These are phyloP conservation scores for Cephalopholis sonnerati DNA, from an alignment of 2,113 vertebrate species.

Conservation along the genomic window DNA sequence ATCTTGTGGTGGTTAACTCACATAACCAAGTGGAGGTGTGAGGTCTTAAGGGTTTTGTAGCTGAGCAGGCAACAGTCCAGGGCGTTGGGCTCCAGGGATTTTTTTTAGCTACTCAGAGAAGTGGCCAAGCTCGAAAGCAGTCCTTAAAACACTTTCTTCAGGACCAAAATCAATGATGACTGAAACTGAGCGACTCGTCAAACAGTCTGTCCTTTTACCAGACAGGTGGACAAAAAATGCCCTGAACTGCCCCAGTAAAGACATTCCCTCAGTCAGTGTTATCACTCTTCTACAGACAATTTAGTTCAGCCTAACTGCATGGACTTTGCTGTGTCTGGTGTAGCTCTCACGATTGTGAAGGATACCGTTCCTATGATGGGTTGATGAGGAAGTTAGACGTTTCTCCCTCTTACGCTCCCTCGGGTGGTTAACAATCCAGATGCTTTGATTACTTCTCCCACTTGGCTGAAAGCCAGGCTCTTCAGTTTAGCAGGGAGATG, in stretches of 20 bases:
- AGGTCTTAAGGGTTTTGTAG: neutral
- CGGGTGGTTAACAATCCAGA: neutral
- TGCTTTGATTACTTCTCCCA: constrained; percentile 3
- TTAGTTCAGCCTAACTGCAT: neutral
- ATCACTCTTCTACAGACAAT: neutral
- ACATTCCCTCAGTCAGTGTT: neutral
- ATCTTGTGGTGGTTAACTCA: neutral
- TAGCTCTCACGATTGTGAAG: neutral
- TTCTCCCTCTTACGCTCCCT: neutral
- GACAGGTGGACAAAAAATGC: neutral
- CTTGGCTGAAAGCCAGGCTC: constrained; percentile 11
- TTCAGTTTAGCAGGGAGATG: neutral
- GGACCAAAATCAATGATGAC: neutral
- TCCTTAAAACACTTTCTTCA: neutral
- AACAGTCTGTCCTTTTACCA: neutral
- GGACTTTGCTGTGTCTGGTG: neutral
- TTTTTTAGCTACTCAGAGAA: neutral
- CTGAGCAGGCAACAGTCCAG: neutral
- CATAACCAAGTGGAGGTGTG: neutral
- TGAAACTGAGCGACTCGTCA: neutral
- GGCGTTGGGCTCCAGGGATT: neutral
- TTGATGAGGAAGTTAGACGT: constrained; percentile 9
- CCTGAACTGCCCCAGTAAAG: neutral
- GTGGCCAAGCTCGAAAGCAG: neutral
- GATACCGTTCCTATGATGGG: neutral